Base-by-base conservation (phyloP, 2,888 invertebrate genomes). In the Caenorhabditis sulstoni region DNA sequence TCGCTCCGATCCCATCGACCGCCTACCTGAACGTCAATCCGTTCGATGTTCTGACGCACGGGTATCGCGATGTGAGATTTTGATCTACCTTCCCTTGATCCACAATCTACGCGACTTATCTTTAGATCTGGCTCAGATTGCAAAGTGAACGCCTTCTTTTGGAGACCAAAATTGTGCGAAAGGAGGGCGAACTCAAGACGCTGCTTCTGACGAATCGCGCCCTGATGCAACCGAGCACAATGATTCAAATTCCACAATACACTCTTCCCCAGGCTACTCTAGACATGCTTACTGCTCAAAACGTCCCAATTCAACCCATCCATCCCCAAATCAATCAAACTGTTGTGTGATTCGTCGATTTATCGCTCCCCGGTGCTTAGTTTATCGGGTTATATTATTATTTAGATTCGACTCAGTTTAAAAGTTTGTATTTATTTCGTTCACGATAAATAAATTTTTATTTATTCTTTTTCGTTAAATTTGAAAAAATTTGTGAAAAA, bases 111-210 rank as follows among this genome's bases (percentile, higher is more conserved):
- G 37, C 18, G 11, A 16, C n/a, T 18, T 23, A 22, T 23, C 64
- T 68, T 20, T 47, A 79, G 79, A 75, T 79, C n/a, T 79, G 70
- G 70, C 79, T 79, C 49, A 75, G 70, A 23, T 65, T 79, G 16
- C 79, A 79, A 70, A 65, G 75, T 12, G 75, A 79, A 35, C 59
- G 75, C 1, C 47, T 79, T 7, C 49, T 74, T 4, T 55, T 79
- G 3, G 75, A 79, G 37, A 55, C 70, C 44, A 22, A 70, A 41
- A 67, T 79, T 18, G 22, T 66, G 23, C 66, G 58, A n/a, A 79
- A 79, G 41, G 66, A 74, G n/a, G 61, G 70, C 20, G 79, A 79
- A 44, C 52, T 79, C 23, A 73, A 75, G 23, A 66, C 45, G 23
- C 23, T 79, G 22, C 75, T 79, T 67, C 16, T 22, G 11, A 14